Evolutionary conservation across 2,888 invertebrate genomes (phyloP).

Genomic region (Spodoptera exigua): DNA sequence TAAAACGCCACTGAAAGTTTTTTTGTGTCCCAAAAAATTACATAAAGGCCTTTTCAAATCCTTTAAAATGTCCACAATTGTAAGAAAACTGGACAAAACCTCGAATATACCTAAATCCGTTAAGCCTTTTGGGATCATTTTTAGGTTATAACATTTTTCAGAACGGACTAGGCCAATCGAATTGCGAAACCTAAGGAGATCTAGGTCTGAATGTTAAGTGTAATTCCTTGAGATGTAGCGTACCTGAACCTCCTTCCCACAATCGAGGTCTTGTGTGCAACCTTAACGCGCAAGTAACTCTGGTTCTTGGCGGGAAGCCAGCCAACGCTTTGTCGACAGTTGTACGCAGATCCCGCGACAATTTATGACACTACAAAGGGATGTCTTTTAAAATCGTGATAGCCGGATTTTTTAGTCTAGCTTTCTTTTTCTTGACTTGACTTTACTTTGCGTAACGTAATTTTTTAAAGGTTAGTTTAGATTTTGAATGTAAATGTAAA

Average conservation of each 20-base stretch:
- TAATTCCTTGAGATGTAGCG: conserved; percentile 1
- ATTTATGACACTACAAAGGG: conserved; percentile 43
- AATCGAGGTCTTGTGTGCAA: conserved; percentile 33
- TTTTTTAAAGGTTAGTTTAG: too few relatives aligned
- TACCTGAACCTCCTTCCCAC: conserved; percentile 24
- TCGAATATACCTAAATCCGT: too few relatives aligned
- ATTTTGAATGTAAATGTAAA: too few relatives aligned
- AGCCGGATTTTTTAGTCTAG: conserved; percentile 10
- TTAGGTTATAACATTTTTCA: too few relatives aligned
- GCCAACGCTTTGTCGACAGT: conserved; percentile 39
- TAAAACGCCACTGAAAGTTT: conserved; percentile 24
- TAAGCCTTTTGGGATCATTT: too few relatives aligned
- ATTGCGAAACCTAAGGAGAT: neutral
- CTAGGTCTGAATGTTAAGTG: neutral
- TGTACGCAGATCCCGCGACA: conserved; percentile 33
- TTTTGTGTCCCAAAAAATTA: conserved; percentile 12
- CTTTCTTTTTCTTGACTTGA: neutral
- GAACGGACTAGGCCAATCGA: neutral
- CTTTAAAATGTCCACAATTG: too few relatives aligned
- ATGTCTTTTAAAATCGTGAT: conserved; percentile 25
- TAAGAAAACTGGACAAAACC: too few relatives aligned
- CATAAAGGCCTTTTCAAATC: too few relatives aligned
- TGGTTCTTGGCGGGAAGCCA: conserved; percentile 46
- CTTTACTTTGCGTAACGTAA: neutral
- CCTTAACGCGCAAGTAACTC: conserved; percentile 40